A percentile compares a stretch with the other conserved stretches of the same genome.
Conservation (phyloP, 1,140 invertebrate species). For the Hycleus phaleratus region DNA sequence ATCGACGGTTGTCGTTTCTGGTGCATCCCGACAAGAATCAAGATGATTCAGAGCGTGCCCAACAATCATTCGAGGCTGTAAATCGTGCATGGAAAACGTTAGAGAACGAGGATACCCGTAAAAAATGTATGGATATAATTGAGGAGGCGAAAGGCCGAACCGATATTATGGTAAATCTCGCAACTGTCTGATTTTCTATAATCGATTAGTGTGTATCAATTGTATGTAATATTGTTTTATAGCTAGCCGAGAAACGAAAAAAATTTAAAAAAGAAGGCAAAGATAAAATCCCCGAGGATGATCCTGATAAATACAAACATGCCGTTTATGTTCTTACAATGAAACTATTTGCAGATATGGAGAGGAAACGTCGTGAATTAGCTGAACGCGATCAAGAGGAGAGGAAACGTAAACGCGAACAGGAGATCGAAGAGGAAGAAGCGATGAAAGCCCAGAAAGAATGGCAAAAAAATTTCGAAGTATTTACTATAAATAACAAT, state of each 20-base stretch:
- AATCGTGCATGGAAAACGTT: slow-evolving; percentile 95
- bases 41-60: slow-evolving; percentile 90
- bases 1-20: slow-evolving; percentile 89
- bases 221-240: slow-evolving; percentile 15
- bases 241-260: slow-evolving; percentile 92
- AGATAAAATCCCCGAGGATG: slow-evolving; percentile 86
- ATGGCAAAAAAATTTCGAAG: slow-evolving; percentile 98
- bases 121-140: slow-evolving; percentile 93
- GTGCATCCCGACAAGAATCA: slow-evolving; percentile 99
- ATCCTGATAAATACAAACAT: slow-evolving; percentile 86
- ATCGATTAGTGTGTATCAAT: too few species aligned
- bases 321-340: slow-evolving; percentile 95
- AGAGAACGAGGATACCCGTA: slow-evolving; percentile 89
- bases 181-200: slow-evolving; percentile 7
- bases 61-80: slow-evolving; percentile 90
- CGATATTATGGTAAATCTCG: slow-evolving; percentile 74
- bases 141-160: slow-evolving; percentile 93
- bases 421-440: slow-evolving; percentile 88
- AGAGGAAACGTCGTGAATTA: slow-evolving; percentile 73
- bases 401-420: slow-evolving; percentile 88
- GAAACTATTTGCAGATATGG: slow-evolving; percentile 98
- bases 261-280: slow-evolving; percentile 92
- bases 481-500: slow-evolving; percentile 33
- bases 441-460: slow-evolving; percentile 81
- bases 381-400: slow-evolving; percentile 89